Percentiles rank a stretch among this genome's conserved stretches.
phyloP scores from a whole-genome alignment of 1,140 invertebrate species.

The Drosophila watanabei region DNA sequence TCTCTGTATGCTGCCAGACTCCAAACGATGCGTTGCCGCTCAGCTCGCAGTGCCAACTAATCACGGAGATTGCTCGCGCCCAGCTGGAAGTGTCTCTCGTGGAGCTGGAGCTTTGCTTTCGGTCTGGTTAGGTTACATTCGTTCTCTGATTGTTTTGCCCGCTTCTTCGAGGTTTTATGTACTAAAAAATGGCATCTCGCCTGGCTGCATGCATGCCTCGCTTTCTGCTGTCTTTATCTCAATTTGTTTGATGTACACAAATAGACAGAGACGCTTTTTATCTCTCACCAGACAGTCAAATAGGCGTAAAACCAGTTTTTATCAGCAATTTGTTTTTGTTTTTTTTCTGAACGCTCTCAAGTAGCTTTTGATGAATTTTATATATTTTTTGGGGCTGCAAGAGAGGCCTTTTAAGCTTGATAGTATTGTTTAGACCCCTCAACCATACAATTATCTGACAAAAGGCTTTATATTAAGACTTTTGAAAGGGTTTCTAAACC shows the following conservation, averaged over 20 bases:
- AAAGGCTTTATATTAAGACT: neutral
- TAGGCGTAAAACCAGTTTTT: slow-evolving; percentile 50
- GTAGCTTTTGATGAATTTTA: slow-evolving; percentile 25
- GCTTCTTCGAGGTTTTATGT: slow-evolving; percentile 33
- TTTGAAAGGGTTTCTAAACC: neutral
- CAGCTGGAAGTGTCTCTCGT: slow-evolving; percentile 9
- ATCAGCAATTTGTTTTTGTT: slow-evolving; percentile 16
- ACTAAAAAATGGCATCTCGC: slow-evolving; percentile 42
- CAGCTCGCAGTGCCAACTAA: slow-evolving; percentile 54
- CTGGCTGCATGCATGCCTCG: slow-evolving; percentile 15
- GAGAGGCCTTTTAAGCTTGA: neutral
- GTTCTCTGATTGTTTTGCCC: slow-evolving; percentile 49
- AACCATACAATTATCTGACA: neutral
- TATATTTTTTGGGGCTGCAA: slow-evolving; percentile 21
- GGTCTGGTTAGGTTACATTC: slow-evolving; percentile 24
- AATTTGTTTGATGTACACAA: slow-evolving; percentile 51
- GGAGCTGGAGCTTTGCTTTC: slow-evolving; percentile 34
- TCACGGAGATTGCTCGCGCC: slow-evolving; percentile 21
- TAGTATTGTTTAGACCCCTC: neutral
- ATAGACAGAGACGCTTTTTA: slow-evolving; percentile 44
- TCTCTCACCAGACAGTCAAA: slow-evolving; percentile 37
- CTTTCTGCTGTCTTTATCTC: slow-evolving; percentile 42
- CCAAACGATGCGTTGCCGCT: slow-evolving; percentile 29
- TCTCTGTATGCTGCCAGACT: slow-evolving; percentile 8
- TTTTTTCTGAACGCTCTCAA: neutral